A percentile compares a stretch with the other conserved stretches of the same genome.
Conservation (phyloP, 1,140 invertebrate species). For the Colletes latitarsis region DNA sequence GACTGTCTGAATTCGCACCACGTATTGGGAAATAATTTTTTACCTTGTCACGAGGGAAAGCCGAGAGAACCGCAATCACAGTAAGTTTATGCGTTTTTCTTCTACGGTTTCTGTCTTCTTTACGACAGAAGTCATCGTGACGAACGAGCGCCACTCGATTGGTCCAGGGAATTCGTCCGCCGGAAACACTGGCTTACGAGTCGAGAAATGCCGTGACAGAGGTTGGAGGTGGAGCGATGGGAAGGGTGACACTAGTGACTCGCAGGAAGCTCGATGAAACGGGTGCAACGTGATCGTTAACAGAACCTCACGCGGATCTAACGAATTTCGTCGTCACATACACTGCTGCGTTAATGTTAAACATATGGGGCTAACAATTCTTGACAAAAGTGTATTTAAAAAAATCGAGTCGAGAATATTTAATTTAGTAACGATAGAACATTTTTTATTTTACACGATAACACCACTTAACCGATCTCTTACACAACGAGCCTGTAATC, state of each 20-base stretch:
- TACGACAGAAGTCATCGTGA: constrained; percentile 30
- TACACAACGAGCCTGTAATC: constrained; percentile 48
- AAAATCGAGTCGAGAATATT: no score
- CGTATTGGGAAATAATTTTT: no score
- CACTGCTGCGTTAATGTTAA: constrained; percentile 20
- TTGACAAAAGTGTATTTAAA: no score
- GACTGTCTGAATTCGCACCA: no score
- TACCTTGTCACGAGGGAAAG: constrained; percentile 1
- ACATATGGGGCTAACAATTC: background rate
- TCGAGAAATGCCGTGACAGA: constrained; percentile 9
- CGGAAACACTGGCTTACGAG: no score
- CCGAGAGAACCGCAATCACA: background rate
- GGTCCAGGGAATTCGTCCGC: constrained; percentile 16
- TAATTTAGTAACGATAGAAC: no score
- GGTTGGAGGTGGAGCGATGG: constrained; percentile 11
- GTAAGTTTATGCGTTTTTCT: constrained; percentile 37
- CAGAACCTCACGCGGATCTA: background rate
- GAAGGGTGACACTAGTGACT: background rate
- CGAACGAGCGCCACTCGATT: constrained; percentile 39
- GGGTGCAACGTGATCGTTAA: constrained; percentile 8
- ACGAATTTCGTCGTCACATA: background rate
- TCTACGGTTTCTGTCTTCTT: constrained; percentile 10
- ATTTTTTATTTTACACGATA: constrained; percentile 48
- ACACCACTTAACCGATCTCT: constrained; percentile 52
- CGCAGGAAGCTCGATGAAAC: constrained; percentile 13